Evolutionary conservation across 1,140 invertebrate species (phyloP).

Genomic region (Tetranychus urticae): DNA sequence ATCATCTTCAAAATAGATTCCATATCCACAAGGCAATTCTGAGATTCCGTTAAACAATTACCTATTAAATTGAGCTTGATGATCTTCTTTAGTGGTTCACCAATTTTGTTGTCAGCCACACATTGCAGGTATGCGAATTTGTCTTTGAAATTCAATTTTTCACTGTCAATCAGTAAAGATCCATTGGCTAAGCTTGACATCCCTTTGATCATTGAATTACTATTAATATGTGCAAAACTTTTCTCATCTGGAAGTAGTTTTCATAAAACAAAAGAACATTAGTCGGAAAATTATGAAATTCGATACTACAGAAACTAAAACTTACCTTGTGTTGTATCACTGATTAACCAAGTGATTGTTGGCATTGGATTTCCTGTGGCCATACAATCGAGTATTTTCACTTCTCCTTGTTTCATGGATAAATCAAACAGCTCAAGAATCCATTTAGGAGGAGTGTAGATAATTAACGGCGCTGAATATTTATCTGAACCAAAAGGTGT

Average conservation of each 20-base stretch:
- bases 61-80: constrained; percentile 5
- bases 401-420: no score
- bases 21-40: not conserved
- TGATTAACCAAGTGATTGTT: not conserved
- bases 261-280: not conserved
- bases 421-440: not conserved
- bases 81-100: constrained; percentile 3
- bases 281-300: not conserved
- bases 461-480: constrained; percentile 64
- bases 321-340: not conserved
- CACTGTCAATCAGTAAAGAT: not conserved
- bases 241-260: not conserved
- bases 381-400: not conserved
- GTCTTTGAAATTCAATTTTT: not conserved
- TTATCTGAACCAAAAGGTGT: constrained; percentile 74
- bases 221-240: not conserved
- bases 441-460: constrained; percentile 18
- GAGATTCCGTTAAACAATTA: not conserved
- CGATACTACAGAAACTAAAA: not conserved
- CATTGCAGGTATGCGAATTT: not conserved
- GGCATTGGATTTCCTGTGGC: no score
- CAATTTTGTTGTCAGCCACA: constrained; percentile 6
- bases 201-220: not conserved
- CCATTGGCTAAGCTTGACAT: not conserved
- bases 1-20: no score